Percentiles rank a stretch among this genome's conserved stretches.
Evolutionary conservation across 2,113 vertebrate genomes (phyloP).

Genomic region (Canis aureus): DNA sequence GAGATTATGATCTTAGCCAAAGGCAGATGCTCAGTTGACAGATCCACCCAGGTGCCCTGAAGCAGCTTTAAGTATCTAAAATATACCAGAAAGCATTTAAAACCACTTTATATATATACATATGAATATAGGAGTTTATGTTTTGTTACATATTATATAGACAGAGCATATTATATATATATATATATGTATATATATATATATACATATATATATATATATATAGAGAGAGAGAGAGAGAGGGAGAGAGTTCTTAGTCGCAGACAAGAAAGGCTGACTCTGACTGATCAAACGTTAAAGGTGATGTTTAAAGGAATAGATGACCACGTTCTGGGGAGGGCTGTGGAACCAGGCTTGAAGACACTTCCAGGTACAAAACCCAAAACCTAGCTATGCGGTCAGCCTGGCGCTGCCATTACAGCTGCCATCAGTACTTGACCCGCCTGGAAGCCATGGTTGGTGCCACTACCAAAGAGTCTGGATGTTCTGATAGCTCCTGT

Average conservation of each 20-base stretch:
- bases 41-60: neutral
- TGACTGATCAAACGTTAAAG: neutral
- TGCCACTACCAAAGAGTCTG: neutral
- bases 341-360: neutral
- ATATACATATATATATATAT: too few relatives aligned
- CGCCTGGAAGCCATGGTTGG: neutral
- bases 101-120: too few relatives aligned
- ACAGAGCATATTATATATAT: too few relatives aligned
- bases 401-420: neutral
- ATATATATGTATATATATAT: too few relatives aligned
- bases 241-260: neutral
- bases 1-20: too few relatives aligned
- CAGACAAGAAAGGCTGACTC: neutral
- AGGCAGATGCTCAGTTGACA: too few relatives aligned
- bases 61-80: neutral
- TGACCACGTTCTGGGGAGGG: neutral
- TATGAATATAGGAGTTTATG: too few relatives aligned
- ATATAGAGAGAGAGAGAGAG: too few relatives aligned
- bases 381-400: neutral
- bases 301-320: neutral
- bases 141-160: too few relatives aligned
- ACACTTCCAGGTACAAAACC: neutral
- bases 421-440: too few relatives aligned
- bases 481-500: neutral
- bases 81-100: neutral